Base-by-base conservation (phyloP, 2,888 invertebrate genomes). In the Bombylius discolor region DNA sequence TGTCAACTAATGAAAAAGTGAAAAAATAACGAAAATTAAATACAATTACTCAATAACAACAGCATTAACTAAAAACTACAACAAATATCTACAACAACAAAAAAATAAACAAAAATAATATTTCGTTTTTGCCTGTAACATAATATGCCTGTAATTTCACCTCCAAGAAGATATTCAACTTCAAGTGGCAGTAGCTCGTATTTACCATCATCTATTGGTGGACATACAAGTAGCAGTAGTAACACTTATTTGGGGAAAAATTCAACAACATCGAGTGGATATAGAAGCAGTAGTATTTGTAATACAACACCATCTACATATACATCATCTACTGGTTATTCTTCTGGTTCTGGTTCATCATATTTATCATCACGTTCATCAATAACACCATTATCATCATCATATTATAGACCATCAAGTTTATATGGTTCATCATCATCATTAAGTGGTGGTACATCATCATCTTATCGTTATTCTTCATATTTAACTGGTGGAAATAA, bases 91-190 rank as follows among this genome's bases (percentile, higher is more conserved):
- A n/a, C 23, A 23, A 23, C 23, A 23, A 23, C 23, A 23, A 23
- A 23, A 23, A 2, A 23, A 23, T 23, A 23, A 2, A 23, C 2
- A 23, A 23, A 23, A 23, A 23, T 23, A 23, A 23, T 23, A 23
- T 23, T 23, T 23, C 23, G 23, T 23, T 11, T 39, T 42, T 42
- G 39, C 39, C 11, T 42, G 8, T 11, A 42, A 60, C 61, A 61
- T 70, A 74, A 73, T 73, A 74, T 74, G 74, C 74, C 74, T 70
- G 73, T 74, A 67, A 72, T 73, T 68, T 72, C 74, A 68, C 68
- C 73, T 62, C 68, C 45, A 51, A 55, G 72, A 67, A 67, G 73
- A 67, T 70, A 70, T 63, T 70, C 73, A 66, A 66, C 69, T 63
- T 68, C 71, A 65, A 67, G 67, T 65, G 69, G 71, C 67, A 68